phyloP scores from a whole-genome alignment of 1,140 invertebrate species.

The Drosophila pseudoananassae region DNA sequence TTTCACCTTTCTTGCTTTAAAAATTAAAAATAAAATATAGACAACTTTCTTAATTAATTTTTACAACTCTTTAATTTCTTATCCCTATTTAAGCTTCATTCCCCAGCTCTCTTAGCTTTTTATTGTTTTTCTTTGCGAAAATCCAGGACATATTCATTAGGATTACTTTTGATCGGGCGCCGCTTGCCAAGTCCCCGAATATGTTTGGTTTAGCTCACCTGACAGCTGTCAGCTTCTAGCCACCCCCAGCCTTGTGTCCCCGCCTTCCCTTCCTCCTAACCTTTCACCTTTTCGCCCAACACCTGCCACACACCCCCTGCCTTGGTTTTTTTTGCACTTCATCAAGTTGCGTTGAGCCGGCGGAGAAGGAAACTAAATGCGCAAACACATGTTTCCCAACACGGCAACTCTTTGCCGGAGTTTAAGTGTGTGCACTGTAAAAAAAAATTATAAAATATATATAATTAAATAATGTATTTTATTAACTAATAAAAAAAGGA shows the following conservation, averaged over 20 bases:
- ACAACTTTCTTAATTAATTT: too few species aligned
- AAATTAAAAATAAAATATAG: too few species aligned
- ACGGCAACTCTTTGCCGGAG: conserved; percentile 21
- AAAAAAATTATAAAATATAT: not conserved
- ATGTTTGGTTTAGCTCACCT: conserved; percentile 34
- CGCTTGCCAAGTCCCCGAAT: conserved; percentile 25
- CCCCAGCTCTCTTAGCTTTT: too few species aligned
- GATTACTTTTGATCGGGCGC: conserved; percentile 24
- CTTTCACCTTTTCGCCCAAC: not conserved
- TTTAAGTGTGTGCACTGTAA: conserved; percentile 7
- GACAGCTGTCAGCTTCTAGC: conserved; percentile 38
- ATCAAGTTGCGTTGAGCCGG: conserved; percentile 61
- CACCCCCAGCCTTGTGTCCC: not conserved
- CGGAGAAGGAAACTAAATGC: conserved; percentile 63
- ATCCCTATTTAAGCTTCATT: not conserved
- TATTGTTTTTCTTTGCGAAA: not conserved
- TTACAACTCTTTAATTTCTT: not conserved
- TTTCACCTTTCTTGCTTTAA: too few species aligned
- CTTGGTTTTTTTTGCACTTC: conserved; percentile 57
- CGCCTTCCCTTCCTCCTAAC: not conserved
- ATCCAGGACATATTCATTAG: conserved; percentile 17
- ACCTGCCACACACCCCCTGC: not conserved
- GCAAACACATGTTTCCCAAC: conserved; percentile 73
- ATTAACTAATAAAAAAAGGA: not conserved
- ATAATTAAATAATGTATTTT: not conserved